phyloP scores from a whole-genome alignment of 37 sponge, comb jelly and placozoan species.

The Aphrocallistes beatrix region DNA sequence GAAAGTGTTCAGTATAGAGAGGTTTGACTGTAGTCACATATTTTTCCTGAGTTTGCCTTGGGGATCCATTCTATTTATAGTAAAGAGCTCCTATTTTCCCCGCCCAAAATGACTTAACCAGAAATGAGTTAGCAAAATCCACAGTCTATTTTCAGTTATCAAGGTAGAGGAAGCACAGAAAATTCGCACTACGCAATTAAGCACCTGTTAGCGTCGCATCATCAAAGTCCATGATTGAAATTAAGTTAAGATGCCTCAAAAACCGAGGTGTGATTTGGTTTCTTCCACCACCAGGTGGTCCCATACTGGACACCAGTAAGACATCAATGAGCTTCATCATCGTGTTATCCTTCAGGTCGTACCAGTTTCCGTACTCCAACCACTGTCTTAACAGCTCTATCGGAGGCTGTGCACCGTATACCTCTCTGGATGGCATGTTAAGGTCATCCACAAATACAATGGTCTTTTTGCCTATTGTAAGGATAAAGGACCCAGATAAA shows the following conservation, averaged over 20 bases:
- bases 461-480: not conserved
- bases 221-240: slow-evolving; percentile 90
- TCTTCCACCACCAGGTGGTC: slow-evolving; percentile 94
- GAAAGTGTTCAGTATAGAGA: too few relatives aligned
- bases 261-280: slow-evolving; percentile 90
- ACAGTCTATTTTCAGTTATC: too few relatives aligned
- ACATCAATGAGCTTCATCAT: slow-evolving; percentile 79
- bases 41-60: too few relatives aligned
- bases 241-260: slow-evolving; percentile 84
- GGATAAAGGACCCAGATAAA: not conserved
- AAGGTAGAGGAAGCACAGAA: too few relatives aligned
- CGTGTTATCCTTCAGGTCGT: slow-evolving; percentile 46
- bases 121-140: too few relatives aligned
- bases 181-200: too few relatives aligned
- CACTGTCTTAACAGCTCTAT: slow-evolving; percentile 93
- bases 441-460: slow-evolving; percentile 97
- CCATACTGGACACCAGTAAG: slow-evolving; percentile 83
- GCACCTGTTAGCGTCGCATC: slow-evolving; percentile 65
- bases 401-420: slow-evolving; percentile 97
- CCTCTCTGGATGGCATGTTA: slow-evolving; percentile 91
- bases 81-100: too few relatives aligned
- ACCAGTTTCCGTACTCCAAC: slow-evolving; percentile 96
- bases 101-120: too few relatives aligned
- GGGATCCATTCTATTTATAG: too few relatives aligned
- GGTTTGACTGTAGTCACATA: too few relatives aligned